Conservation (phyloP, 1,140 invertebrate species). For the Calephelis virginiensis region DNA sequence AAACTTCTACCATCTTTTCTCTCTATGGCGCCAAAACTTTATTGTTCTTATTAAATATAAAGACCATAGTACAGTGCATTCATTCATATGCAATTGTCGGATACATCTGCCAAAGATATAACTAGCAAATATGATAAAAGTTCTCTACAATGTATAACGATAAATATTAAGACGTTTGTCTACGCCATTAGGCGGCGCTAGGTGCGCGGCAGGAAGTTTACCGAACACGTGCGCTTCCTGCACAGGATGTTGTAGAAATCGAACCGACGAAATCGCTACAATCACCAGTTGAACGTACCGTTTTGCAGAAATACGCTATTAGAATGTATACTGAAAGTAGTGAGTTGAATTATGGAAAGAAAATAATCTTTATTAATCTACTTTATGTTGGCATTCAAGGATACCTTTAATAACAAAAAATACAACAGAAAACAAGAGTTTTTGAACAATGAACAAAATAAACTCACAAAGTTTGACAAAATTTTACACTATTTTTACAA, state of each 20-base stretch:
- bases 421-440: no score
- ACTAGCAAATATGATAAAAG: conserved; percentile 4
- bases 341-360: background rate
- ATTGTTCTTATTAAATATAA: no score
- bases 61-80: no score
- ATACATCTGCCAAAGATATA: conserved; percentile 6
- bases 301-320: conserved; percentile 17
- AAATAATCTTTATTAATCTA: background rate
- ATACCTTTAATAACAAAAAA: no score
- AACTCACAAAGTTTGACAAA: no score
- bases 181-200: conserved; percentile 26
- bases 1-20: no score
- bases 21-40: no score
- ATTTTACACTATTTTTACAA: no score
- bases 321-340: background rate
- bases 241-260: conserved; percentile 69
- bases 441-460: no score
- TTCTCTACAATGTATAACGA: conserved; percentile 1
- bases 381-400: no score
- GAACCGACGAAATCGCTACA: conserved; percentile 40
- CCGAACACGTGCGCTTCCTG: conserved; percentile 60
- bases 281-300: conserved; percentile 21
- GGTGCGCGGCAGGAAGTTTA: conserved; percentile 56
- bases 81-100: no score
- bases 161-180: conserved; percentile 18